These are phyloP conservation scores for Apomyelois bistriatella DNA, from an alignment of 2,888 invertebrate genomes.

Conservation along the genomic window DNA sequence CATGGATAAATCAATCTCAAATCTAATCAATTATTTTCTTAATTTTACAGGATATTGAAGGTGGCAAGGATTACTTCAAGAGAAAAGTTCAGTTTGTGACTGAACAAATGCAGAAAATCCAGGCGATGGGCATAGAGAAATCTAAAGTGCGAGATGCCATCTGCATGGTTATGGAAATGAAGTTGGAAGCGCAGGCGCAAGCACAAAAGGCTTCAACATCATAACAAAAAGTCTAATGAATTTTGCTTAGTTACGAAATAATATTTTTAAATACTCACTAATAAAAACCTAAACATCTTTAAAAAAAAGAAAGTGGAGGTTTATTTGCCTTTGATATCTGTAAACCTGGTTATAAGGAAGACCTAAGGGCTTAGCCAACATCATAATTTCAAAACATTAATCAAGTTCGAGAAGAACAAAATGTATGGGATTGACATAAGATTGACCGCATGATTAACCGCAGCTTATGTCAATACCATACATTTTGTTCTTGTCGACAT, in stretches of 20 bases:
- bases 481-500: too few species aligned
- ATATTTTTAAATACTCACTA: constrained; percentile 6
- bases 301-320: too few species aligned
- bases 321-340: not conserved
- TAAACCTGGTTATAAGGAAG: too few species aligned
- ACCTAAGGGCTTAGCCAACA: too few species aligned
- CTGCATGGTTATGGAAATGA: constrained; percentile 87
- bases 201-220: constrained; percentile 52
- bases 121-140: constrained; percentile 90
- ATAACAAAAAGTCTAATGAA: constrained; percentile 40
- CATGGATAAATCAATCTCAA: too few species aligned
- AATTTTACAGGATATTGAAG: constrained; percentile 82
- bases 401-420: too few species aligned
- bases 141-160: constrained; percentile 89
- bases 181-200: constrained; percentile 70
- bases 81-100: constrained; percentile 94
- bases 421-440: too few species aligned
- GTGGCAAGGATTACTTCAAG: constrained; percentile 95
- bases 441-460: too few species aligned
- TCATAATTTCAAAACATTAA: too few species aligned
- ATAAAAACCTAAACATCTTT: not conserved
- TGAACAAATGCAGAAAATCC: constrained; percentile 97
- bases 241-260: constrained; percentile 22
- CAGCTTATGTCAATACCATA: too few species aligned
- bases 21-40: not conserved